These are phyloP conservation scores for Tauraco hartlaubi DNA, from an alignment of 2,797 vertebrate genomes.

Conservation along the genomic window DNA sequence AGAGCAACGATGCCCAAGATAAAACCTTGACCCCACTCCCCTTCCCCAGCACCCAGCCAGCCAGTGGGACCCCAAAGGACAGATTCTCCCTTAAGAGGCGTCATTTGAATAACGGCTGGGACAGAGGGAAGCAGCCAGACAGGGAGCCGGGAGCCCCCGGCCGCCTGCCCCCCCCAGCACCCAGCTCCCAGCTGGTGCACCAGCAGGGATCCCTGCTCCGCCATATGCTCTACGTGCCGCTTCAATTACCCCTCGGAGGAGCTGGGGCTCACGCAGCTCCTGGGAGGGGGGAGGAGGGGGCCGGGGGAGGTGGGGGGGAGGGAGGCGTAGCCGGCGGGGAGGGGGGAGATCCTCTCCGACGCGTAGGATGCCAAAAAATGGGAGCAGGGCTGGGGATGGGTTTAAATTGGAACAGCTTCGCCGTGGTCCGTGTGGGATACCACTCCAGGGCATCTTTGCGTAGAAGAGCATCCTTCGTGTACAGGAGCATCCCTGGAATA, in stretches of 20 bases:
- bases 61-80: constrained; percentile 1
- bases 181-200: constrained; percentile 93
- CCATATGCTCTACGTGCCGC: constrained; percentile 91
- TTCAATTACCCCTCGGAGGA: constrained; percentile 89
- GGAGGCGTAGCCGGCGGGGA: not conserved
- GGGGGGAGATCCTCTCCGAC: not conserved
- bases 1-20: accelerated
- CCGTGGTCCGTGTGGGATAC: not conserved
- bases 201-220: constrained; percentile 91
- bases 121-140: constrained; percentile 55
- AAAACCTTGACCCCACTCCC: not conserved
- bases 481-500: not conserved
- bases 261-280: constrained; percentile 65
- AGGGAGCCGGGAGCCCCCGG: constrained; percentile 77
- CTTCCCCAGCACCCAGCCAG: not conserved
- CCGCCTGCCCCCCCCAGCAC: constrained; percentile 84
- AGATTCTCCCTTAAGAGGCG: constrained; percentile 19
- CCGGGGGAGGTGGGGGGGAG: not conserved
- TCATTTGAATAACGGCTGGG: constrained; percentile 43
- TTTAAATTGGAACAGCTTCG: not conserved
- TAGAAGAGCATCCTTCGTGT: not conserved
- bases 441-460: not conserved
- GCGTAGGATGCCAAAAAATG: not conserved
- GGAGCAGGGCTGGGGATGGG: not conserved
- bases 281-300: not conserved